Percentiles rank a stretch among this genome's conserved stretches.
These are phyloP conservation scores for Mimas tiliae DNA, from an alignment of 2,888 invertebrate species.

Conservation along the genomic window DNA sequence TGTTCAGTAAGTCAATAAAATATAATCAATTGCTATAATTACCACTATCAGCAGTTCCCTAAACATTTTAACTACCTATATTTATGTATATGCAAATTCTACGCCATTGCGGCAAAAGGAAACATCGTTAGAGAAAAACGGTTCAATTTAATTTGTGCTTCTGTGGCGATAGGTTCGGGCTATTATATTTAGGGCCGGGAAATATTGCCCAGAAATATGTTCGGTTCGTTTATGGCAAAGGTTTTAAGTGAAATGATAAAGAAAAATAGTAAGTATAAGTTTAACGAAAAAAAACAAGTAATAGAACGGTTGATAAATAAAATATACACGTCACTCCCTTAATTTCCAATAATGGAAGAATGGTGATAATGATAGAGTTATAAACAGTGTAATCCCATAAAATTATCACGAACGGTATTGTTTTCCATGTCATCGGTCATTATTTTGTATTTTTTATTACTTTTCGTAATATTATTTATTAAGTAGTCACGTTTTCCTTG, in stretches of 20 bases:
- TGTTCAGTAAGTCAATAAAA: background rate
- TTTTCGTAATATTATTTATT: too few relatives aligned
- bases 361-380: too few relatives aligned
- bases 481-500: too few relatives aligned
- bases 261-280: background rate
- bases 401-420: too few relatives aligned
- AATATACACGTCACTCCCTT: too few relatives aligned
- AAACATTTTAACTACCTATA: background rate
- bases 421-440: too few relatives aligned
- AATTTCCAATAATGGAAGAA: too few relatives aligned
- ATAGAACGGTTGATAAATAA: too few relatives aligned
- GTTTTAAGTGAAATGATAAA: background rate
- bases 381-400: too few relatives aligned
- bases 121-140: slow-evolving; percentile 21
- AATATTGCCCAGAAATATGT: slow-evolving; percentile 26
- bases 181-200: slow-evolving; percentile 9
- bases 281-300: background rate
- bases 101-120: slow-evolving; percentile 22
- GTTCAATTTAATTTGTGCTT: slow-evolving; percentile 22
- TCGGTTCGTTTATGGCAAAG: slow-evolving; percentile 32
- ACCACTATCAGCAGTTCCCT: background rate
- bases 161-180: slow-evolving; percentile 17
- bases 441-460: too few relatives aligned
- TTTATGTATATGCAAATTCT: background rate
- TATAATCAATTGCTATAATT: background rate